phyloP scores from a whole-genome alignment of 1,140 invertebrate genomes.

The Limonius californicus region DNA sequence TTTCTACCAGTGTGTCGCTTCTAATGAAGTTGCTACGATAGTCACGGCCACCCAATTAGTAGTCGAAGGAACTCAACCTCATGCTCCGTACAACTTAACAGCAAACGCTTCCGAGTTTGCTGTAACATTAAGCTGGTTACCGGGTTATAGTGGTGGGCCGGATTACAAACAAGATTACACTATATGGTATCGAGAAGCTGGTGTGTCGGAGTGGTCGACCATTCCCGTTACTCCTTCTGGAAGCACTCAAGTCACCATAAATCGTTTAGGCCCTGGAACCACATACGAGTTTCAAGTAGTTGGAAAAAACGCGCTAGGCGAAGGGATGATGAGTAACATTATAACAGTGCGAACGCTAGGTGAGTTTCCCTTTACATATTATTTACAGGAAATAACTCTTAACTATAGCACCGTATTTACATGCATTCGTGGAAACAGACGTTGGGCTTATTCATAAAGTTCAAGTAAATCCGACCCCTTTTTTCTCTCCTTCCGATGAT shows the following conservation, averaged over 20 bases:
- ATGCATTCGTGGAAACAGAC: conserved; percentile 45
- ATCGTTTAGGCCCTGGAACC: conserved; percentile 82
- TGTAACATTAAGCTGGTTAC: conserved; percentile 87
- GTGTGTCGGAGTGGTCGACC: conserved; percentile 82
- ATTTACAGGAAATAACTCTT: background rate
- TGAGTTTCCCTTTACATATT: conserved; percentile 52
- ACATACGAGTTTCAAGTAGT: conserved; percentile 96
- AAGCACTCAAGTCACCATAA: conserved; percentile 86
- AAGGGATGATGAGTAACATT: conserved; percentile 92
- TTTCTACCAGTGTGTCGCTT: conserved; percentile 90
- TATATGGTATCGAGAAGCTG: conserved; percentile 84
- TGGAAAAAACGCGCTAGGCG: conserved; percentile 88
- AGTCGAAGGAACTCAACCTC: conserved; percentile 93
- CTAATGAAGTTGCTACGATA: conserved; percentile 89
- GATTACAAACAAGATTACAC: conserved; percentile 93
- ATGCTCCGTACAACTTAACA: conserved; percentile 92
- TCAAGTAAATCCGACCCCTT: conserved; percentile 45
- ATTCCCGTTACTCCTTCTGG: conserved; percentile 90
- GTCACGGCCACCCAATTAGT: conserved; percentile 85
- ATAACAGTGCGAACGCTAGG: conserved; percentile 87
- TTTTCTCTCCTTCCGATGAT: conserved; percentile 58
- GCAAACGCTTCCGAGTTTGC: conserved; percentile 83
- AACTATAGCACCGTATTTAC: conserved; percentile 8
- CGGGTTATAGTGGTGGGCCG: conserved; percentile 91
- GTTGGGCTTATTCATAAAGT: conserved; percentile 54